Evolutionary conservation across 2,113 vertebrate genomes (phyloP).

Genomic region (Gallinago media): DNA sequence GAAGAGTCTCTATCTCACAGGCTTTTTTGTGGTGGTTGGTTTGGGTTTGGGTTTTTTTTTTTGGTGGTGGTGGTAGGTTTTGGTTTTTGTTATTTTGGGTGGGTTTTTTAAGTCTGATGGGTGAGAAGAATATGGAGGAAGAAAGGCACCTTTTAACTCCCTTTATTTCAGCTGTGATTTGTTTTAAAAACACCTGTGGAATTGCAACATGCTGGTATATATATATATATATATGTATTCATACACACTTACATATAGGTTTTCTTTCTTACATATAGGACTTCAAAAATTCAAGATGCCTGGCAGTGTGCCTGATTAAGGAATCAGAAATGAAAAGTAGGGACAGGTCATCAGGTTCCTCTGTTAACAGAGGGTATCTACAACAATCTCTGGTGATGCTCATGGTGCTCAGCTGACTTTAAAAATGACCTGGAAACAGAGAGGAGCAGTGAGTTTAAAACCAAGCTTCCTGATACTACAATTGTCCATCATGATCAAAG

Average conservation of each 20-base stretch:
- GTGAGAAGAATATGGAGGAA: background rate
- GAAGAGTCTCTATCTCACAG: background rate
- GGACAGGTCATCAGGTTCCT: background rate
- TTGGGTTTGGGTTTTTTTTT: background rate
- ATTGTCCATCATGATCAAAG: background rate
- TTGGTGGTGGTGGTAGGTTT: background rate
- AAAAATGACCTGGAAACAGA: background rate
- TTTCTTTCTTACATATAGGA: background rate
- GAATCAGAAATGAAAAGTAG: background rate
- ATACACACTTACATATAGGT: too few relatives aligned
- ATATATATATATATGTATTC: too few relatives aligned
- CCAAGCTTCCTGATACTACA: background rate
- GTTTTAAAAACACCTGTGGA: background rate
- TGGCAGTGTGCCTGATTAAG: background rate
- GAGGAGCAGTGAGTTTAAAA: background rate
- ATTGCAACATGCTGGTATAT: background rate
- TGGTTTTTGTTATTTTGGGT: accelerated
- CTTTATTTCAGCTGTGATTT: background rate
- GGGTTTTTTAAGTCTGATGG: background rate
- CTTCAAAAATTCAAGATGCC: background rate
- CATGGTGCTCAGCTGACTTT: background rate
- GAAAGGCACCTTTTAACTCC: background rate
- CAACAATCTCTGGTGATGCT: background rate
- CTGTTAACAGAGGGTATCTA: background rate
- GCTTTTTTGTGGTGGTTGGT: background rate